A percentile compares a stretch with the other conserved stretches of the same genome.
phyloP scores from a whole-genome alignment of 2,888 invertebrate species.

The Drosophila subsilvestris region DNA sequence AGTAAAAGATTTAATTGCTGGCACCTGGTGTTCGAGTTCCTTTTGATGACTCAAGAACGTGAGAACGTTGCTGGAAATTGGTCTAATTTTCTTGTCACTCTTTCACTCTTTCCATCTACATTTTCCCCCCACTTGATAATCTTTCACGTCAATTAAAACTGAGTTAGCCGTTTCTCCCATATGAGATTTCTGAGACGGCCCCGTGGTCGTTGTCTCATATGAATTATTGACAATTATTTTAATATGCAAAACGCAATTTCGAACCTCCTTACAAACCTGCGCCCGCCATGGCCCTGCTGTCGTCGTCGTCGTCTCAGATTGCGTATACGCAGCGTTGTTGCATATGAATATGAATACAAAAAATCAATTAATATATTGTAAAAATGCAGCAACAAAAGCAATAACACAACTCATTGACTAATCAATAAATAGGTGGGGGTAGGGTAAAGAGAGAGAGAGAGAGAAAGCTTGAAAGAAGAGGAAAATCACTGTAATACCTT shows the following conservation, averaged over 20 bases:
- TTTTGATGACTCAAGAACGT: no score
- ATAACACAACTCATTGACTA: constrained; percentile 55
- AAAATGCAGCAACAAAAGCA: constrained; percentile 32
- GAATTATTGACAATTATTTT: constrained; percentile 29
- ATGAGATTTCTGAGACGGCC: background rate
- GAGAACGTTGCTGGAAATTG: no score
- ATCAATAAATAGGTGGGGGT: constrained; percentile 44
- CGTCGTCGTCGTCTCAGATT: constrained; percentile 31
- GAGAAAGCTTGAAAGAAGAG: constrained; percentile 2
- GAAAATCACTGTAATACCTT: constrained; percentile 35
- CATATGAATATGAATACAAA: constrained; percentile 33
- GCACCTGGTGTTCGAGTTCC: no score
- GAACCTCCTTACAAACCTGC: background rate
- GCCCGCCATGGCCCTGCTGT: background rate
- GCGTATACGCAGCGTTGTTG: constrained; percentile 63
- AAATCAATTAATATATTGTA: constrained; percentile 47
- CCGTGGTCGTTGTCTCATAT: background rate
- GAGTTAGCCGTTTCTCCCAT: background rate
- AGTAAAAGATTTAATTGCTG: no score
- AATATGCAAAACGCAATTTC: constrained; percentile 31
- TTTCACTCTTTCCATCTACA: no score
- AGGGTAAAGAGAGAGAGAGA: constrained; percentile 30
- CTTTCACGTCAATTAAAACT: background rate
- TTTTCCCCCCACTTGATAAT: background rate
- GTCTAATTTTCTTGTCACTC: no score